Percentiles rank a stretch among this genome's conserved stretches.
Conservation (phyloP, 2,888 invertebrate species). For the Habrosyne pyritoides region DNA sequence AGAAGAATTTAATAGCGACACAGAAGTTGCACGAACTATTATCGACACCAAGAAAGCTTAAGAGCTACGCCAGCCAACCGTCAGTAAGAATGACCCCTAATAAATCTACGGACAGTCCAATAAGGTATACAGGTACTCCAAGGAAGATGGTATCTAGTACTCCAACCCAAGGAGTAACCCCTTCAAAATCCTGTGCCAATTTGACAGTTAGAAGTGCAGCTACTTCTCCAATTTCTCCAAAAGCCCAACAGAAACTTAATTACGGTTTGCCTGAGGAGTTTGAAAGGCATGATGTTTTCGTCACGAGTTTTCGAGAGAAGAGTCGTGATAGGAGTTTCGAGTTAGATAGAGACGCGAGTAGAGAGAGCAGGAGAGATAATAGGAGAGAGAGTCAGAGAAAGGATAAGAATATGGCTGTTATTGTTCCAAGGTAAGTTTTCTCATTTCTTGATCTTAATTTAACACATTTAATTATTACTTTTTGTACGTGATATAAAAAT, state of each 20-base stretch:
- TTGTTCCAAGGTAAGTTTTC: slow-evolving; percentile 70
- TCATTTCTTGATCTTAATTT: slow-evolving; percentile 1
- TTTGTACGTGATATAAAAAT: too few species aligned
- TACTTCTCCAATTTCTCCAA: slow-evolving; percentile 74
- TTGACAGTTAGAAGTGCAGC: slow-evolving; percentile 51
- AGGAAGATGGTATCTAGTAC: slow-evolving; percentile 68
- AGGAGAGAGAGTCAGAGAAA: slow-evolving; percentile 56
- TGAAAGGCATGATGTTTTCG: slow-evolving; percentile 69
- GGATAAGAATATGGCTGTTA: slow-evolving; percentile 77
- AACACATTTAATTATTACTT: neutral
- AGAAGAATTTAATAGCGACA: slow-evolving; percentile 87
- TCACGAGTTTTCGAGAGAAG: slow-evolving; percentile 69
- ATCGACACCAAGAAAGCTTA: slow-evolving; percentile 87
- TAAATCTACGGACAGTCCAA: slow-evolving; percentile 54
- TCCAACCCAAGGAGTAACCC: slow-evolving; percentile 70
- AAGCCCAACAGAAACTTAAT: slow-evolving; percentile 83
- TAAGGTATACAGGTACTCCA: slow-evolving; percentile 50
- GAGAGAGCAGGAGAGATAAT: slow-evolving; percentile 61
- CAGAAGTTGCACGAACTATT: slow-evolving; percentile 90
- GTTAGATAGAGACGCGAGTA: slow-evolving; percentile 58
- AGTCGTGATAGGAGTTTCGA: slow-evolving; percentile 62
- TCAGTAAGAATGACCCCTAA: slow-evolving; percentile 74
- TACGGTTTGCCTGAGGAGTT: slow-evolving; percentile 69
- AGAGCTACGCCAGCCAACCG: slow-evolving; percentile 78
- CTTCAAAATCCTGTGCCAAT: slow-evolving; percentile 79